Conservation (phyloP, 1,140 invertebrate species). For the Drosophila virilis region DNA sequence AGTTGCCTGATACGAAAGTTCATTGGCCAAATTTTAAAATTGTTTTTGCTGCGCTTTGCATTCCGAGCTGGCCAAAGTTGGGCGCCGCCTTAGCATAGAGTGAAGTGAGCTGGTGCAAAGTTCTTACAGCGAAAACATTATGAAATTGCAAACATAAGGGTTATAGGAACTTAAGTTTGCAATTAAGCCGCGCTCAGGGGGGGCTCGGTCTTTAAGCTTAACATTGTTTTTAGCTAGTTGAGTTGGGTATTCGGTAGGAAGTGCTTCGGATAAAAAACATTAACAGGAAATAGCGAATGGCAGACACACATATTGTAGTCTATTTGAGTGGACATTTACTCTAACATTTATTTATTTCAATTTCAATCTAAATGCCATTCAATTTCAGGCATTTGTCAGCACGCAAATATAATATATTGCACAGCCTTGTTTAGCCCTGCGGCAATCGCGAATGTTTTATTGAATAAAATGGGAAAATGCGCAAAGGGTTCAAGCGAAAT, state of each 20-base stretch:
- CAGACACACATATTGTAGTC: too few species aligned
- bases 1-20: slow-evolving; percentile 68
- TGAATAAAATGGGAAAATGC: slow-evolving; percentile 22
- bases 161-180: not conserved
- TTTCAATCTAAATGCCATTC: too few species aligned
- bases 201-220: not conserved
- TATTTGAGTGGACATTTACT: too few species aligned
- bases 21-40: slow-evolving; percentile 70
- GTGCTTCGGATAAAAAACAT: too few species aligned
- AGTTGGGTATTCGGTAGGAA: too few species aligned
- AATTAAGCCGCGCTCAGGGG: not conserved
- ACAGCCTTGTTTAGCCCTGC: slow-evolving; percentile 41
- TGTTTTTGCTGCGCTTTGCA: slow-evolving; percentile 40
- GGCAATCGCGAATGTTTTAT: slow-evolving; percentile 35
- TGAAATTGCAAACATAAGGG: not conserved
- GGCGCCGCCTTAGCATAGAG: slow-evolving; percentile 49
- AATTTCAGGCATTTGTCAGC: too few species aligned
- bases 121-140: not conserved
- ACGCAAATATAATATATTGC: slow-evolving; percentile 20
- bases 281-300: too few species aligned
- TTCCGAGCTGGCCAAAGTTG: slow-evolving; percentile 26
- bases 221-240: not conserved
- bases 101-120: not conserved
- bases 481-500: slow-evolving; percentile 8
- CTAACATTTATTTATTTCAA: too few species aligned